Conservation (phyloP, 2,113 vertebrate genomes). For the Gadus macrocephalus region DNA sequence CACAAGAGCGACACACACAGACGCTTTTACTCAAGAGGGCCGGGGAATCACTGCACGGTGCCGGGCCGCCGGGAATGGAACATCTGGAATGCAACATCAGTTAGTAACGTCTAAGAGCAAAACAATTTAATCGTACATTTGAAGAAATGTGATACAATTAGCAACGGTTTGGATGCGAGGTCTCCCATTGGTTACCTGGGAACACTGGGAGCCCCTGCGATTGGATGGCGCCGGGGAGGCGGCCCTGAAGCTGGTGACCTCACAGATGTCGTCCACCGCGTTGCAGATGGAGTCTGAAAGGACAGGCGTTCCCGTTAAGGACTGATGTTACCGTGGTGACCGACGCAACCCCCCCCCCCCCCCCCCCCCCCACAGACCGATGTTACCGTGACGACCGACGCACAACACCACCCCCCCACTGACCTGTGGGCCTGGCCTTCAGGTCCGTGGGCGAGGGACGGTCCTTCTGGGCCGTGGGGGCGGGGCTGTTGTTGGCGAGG, state of each 20-base stretch:
- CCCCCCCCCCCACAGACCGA: too few species aligned
- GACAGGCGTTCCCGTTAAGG: neutral
- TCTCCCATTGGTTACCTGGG: slow-evolving; percentile 55
- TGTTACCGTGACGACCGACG: too few species aligned
- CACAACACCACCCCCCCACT: too few species aligned
- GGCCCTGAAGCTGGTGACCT: slow-evolving; percentile 52
- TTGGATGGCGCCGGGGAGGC: slow-evolving; percentile 47
- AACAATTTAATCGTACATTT: too few species aligned
- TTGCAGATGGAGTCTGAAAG: slow-evolving; percentile 64
- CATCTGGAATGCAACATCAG: too few species aligned
- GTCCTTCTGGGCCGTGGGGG: slow-evolving; percentile 42
- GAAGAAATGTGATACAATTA: too few species aligned
- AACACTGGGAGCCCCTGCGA: slow-evolving; percentile 59
- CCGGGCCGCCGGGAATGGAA: too few species aligned
- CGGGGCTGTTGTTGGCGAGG: slow-evolving; percentile 18
- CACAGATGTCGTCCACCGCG: slow-evolving; percentile 46
- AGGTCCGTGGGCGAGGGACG: slow-evolving; percentile 28
- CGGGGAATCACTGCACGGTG: neutral
- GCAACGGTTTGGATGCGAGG: too few species aligned
- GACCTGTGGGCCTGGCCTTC: slow-evolving; percentile 68
- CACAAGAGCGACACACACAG: rapidly evolving
- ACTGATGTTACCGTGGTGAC: neutral
- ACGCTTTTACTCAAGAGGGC: neutral
- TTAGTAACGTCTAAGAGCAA: too few species aligned
- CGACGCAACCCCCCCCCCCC: neutral